phyloP scores from a whole-genome alignment of 2,888 invertebrate genomes.

The Cheilosia soror region DNA sequence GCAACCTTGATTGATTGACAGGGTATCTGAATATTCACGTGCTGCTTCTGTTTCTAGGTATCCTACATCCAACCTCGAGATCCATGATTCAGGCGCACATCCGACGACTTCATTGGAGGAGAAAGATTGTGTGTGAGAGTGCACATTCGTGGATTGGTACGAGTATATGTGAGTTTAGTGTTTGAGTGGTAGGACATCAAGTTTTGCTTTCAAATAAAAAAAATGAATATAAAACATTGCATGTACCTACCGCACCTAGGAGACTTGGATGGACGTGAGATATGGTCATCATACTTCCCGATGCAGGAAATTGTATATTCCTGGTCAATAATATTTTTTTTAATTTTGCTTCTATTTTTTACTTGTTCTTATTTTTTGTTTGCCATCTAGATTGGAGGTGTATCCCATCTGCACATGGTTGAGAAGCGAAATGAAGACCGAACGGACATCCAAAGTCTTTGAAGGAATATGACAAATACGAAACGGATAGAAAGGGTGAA shows the following conservation, averaged over 20 bases:
- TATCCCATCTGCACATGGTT: background rate
- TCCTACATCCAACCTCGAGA: slow-evolving; percentile 70
- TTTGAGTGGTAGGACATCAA: slow-evolving; percentile 66
- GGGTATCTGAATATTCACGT: slow-evolving; percentile 73
- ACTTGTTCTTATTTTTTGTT: slow-evolving; percentile 13
- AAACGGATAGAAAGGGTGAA: no score
- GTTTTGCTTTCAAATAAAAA: slow-evolving; percentile 70
- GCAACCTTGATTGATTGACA: slow-evolving; percentile 75
- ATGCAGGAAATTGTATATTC: slow-evolving; percentile 67
- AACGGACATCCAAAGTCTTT: background rate
- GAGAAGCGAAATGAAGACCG: background rate
- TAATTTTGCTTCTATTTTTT: slow-evolving; percentile 25
- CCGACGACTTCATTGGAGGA: slow-evolving; percentile 75
- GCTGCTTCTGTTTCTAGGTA: slow-evolving; percentile 69
- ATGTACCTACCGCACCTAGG: slow-evolving; percentile 46
- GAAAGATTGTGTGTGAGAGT: slow-evolving; percentile 74
- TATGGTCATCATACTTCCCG: slow-evolving; percentile 63
- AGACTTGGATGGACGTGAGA: slow-evolving; percentile 57
- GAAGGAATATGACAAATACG: background rate
- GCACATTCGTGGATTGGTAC: slow-evolving; percentile 59
- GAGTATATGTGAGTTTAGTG: slow-evolving; percentile 46
- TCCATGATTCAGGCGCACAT: slow-evolving; percentile 74
- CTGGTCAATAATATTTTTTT: slow-evolving; percentile 63
- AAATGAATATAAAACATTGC: slow-evolving; percentile 64
- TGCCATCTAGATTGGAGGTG: slow-evolving; percentile 35